Conservation (phyloP, 2,797 vertebrate genomes). For the Schizothorax lantsangensis region DNA sequence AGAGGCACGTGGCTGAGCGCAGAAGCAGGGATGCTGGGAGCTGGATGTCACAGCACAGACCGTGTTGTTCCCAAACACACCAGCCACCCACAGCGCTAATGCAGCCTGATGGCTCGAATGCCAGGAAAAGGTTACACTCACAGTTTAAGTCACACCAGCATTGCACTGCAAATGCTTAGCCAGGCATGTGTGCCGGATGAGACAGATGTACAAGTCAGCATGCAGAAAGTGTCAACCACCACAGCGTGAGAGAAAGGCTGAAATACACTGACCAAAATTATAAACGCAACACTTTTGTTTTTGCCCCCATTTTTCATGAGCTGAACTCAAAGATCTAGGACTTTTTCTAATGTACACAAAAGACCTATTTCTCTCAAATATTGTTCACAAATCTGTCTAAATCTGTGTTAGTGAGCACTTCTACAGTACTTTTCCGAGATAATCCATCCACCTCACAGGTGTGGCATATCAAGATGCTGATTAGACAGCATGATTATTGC, state of each 20-base stretch:
- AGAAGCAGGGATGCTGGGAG: conserved; percentile 20
- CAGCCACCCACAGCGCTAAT: conserved; percentile 54
- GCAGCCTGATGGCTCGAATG: conserved; percentile 58
- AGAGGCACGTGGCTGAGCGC: background rate
- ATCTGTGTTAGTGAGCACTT: too few relatives aligned
- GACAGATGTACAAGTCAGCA: conserved; percentile 58
- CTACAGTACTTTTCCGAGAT: too few relatives aligned
- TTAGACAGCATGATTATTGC: too few relatives aligned
- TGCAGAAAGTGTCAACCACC: conserved; percentile 56
- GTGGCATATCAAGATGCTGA: too few relatives aligned
- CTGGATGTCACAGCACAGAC: conserved; percentile 41
- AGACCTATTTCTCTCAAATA: too few relatives aligned
- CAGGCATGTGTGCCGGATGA: conserved; percentile 60
- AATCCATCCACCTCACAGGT: too few relatives aligned
- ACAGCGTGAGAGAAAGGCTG: conserved; percentile 5
- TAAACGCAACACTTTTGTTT: too few relatives aligned
- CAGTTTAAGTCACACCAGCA: conserved; percentile 60
- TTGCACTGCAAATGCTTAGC: conserved; percentile 58
- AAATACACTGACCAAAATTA: background rate
- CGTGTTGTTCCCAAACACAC: conserved; percentile 40
- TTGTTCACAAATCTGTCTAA: too few relatives aligned
- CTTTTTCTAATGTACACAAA: too few relatives aligned
- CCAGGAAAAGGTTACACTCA: conserved; percentile 65
- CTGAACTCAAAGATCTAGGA: too few relatives aligned
- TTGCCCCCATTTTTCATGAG: too few relatives aligned